Conservation (phyloP, 2,797 vertebrate species). For the Anomalospiza imberbis region DNA sequence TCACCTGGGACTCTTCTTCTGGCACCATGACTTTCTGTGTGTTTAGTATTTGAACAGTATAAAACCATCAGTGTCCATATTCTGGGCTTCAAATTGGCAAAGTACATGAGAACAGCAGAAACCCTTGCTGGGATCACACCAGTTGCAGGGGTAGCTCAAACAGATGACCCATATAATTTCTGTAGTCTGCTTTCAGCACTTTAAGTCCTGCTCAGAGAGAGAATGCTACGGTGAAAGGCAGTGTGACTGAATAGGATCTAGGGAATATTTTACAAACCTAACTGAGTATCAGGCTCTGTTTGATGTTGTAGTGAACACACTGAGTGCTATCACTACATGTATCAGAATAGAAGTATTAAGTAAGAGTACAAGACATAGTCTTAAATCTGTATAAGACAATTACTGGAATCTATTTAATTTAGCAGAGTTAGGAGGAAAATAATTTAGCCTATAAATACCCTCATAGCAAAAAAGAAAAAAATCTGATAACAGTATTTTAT, state of each 20-base stretch:
- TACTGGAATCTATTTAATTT: constrained; percentile 2
- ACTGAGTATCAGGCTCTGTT: background rate
- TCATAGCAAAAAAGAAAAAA: background rate
- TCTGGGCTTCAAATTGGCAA: background rate
- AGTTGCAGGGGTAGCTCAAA: background rate
- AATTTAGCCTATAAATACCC: background rate
- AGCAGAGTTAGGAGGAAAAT: background rate
- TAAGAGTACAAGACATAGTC: background rate
- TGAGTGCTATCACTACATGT: background rate
- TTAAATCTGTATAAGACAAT: background rate
- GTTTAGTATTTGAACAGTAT: background rate
- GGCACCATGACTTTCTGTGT: background rate
- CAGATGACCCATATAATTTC: background rate
- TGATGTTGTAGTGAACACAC: background rate
- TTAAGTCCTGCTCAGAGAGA: background rate
- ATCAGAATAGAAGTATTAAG: background rate
- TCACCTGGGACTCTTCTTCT: background rate
- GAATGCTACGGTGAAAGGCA: fast-evolving
- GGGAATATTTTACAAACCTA: background rate
- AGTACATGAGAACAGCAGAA: background rate
- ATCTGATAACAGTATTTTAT: background rate
- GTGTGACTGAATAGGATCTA: background rate
- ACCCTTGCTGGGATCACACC: background rate
- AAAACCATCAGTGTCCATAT: background rate
- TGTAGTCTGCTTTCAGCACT: background rate